Percentiles rank a stretch among this genome's conserved stretches.
These are phyloP conservation scores for Syrmaticus mikado DNA, from an alignment of 2,113 vertebrate species.

Conservation along the genomic window DNA sequence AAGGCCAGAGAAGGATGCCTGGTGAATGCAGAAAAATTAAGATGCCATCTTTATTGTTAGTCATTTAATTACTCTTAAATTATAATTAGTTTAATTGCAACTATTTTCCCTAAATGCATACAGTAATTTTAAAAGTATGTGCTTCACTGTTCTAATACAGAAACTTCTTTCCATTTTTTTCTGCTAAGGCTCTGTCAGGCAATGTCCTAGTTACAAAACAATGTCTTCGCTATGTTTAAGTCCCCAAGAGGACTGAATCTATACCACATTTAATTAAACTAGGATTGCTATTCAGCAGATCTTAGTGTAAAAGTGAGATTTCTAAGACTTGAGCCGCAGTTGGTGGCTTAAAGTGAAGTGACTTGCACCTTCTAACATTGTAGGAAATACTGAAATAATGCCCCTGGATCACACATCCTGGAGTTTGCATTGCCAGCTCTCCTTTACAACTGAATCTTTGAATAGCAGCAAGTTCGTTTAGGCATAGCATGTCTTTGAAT, in stretches of 20 bases:
- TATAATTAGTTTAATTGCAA: not conserved
- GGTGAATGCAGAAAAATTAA: not conserved
- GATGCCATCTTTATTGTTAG: not conserved
- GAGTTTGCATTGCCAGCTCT: not conserved
- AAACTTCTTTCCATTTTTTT: not conserved
- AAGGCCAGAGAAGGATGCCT: not conserved
- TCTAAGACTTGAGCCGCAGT: not conserved
- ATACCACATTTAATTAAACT: slow-evolving; percentile 51
- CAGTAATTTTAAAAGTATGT: not conserved
- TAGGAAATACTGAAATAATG: not conserved
- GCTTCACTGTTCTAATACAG: not conserved
- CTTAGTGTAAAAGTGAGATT: slow-evolving; percentile 4
- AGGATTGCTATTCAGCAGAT: slow-evolving; percentile 51
- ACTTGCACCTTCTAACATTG: not conserved
- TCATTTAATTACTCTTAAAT: not conserved
- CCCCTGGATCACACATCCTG: not conserved
- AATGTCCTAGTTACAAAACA: slow-evolving; percentile 47
- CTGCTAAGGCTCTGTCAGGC: slow-evolving; percentile 13
- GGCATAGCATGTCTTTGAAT: not conserved
- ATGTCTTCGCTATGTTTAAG: not conserved
- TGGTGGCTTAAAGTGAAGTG: not conserved
- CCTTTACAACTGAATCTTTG: not conserved
- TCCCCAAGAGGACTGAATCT: slow-evolving; percentile 12
- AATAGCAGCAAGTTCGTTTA: not conserved
- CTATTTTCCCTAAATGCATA: not conserved